A percentile compares a stretch with the other conserved stretches of the same genome.
These are phyloP conservation scores for Anthopleura xanthogrammica DNA, from an alignment of 92 coral and sea anemone genomes.

Conservation along the genomic window DNA sequence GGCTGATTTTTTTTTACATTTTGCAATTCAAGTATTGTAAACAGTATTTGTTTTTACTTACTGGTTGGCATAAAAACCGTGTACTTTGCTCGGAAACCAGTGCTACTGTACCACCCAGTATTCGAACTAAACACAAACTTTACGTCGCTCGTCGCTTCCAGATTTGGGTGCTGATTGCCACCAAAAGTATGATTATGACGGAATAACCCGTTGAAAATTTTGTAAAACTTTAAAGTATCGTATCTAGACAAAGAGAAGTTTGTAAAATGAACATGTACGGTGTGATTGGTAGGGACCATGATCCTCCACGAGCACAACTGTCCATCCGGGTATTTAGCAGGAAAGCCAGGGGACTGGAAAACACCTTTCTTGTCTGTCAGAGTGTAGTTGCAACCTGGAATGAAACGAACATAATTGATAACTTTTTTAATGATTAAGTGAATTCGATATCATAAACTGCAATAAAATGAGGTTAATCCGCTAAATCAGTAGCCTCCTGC, in stretches of 20 bases:
- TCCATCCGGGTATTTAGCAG: constrained; percentile 50
- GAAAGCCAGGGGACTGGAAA: constrained; percentile 63
- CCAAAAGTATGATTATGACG: not conserved
- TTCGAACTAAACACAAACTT: not conserved
- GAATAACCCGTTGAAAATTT: not conserved
- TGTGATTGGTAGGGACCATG: constrained; percentile 17
- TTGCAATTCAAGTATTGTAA: no score
- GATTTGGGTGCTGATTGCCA: not conserved
- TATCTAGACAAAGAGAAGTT: constrained; percentile 16
- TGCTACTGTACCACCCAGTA: not conserved
- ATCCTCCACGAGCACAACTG: constrained; percentile 76
- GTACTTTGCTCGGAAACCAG: not conserved
- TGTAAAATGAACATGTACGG: constrained; percentile 33
- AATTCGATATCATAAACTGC: no score
- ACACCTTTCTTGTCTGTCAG: constrained; percentile 31
- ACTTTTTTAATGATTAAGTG: no score
- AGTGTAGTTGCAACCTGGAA: constrained; percentile 52
- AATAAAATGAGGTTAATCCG: no score
- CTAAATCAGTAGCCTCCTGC: no score
- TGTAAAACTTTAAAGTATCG: not conserved
- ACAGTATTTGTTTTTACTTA: not conserved
- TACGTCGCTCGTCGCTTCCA: not conserved
- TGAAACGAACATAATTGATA: no score
- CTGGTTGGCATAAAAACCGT: not conserved
- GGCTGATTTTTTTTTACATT: no score